Base-by-base conservation (phyloP, 2,888 invertebrate genomes). In the Catocala fraxini region DNA sequence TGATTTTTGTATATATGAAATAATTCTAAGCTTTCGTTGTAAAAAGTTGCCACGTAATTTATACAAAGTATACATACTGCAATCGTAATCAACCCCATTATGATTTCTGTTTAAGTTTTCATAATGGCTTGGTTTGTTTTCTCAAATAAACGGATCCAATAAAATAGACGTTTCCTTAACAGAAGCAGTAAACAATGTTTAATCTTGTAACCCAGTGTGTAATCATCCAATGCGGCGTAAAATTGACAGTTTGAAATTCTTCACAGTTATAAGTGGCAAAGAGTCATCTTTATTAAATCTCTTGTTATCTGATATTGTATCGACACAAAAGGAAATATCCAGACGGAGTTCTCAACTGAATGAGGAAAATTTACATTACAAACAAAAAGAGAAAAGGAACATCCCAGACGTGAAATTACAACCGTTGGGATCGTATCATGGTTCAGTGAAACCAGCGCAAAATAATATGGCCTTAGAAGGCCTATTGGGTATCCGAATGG, bases 321-420 rank as follows among this genome's bases (percentile, higher is more conserved):
- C 84, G 79, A 84, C 83, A 87, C 87, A 87, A 88, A 82, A 82
- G 85, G 81, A 81, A 75, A 80, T 81, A 85, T 87, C 84, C 82
- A 77, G 77, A 73, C 77, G 70, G 80, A 85, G 80, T 84, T 86
- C 80, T 80, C 77, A 80, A 82, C 71, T 79, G 80, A 82, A 83
- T 80, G 83, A 85, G 81, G 82, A 80, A 85, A 89, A 89, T 89
- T 88, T 89, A 87, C 88, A 89, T 89, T 84, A 86, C 87, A 88
- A 88, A 87, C 84, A 88, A 83, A 85, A 84, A 83, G 77, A 80
- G 84, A 85, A 73, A 85, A 82, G 81, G 80, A 84, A 79, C 79
- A 83, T 84, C 77, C 82, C 82, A 83, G 80, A 86, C 83, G 84
- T 85, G 81, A 87, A 89, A 88, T 89, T 87, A 85, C 84, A 85